phyloP scores from a whole-genome alignment of 1,140 invertebrate genomes.

The Parasteatoda tepidariorum region DNA sequence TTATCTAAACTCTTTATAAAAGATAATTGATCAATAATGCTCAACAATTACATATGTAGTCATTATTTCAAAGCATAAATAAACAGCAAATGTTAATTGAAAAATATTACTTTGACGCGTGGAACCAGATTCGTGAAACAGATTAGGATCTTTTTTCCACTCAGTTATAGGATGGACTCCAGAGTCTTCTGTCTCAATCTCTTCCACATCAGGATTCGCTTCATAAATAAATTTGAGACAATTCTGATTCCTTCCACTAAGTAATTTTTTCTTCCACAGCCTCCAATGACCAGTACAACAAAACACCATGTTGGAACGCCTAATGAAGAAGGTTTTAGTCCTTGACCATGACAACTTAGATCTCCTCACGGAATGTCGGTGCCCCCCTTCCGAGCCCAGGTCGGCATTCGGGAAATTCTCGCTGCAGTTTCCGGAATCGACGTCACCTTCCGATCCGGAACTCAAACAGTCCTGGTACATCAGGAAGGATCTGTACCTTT shows the following conservation, averaged over 20 bases:
- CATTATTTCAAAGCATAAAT: not conserved
- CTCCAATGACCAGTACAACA: constrained; percentile 15
- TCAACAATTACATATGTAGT: not conserved
- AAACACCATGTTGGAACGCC: not conserved
- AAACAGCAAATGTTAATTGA: not conserved
- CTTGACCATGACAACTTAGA: not conserved
- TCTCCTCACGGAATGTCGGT: not conserved
- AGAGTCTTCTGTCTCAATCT: not conserved
- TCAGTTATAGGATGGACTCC: not conserved
- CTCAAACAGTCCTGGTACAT: not conserved
- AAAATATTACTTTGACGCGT: not conserved
- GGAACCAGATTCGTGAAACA: not conserved
- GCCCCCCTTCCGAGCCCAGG: not conserved
- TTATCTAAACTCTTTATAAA: not conserved
- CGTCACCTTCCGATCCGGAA: constrained; percentile 43
- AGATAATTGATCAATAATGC: not conserved
- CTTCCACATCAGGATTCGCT: too few relatives aligned
- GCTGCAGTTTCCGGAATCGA: constrained; percentile 49
- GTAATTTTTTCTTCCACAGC: constrained; percentile 7
- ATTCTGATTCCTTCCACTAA: not conserved
- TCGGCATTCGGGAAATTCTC: not conserved
- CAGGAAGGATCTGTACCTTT: not conserved
- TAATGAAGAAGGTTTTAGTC: not conserved
- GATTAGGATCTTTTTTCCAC: not conserved
- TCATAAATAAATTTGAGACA: not conserved